Evolutionary conservation across 2,888 invertebrate species (phyloP), one percentile per base, ranked within the genome.

Genomic region (Linnaemya tessellans): DNA sequence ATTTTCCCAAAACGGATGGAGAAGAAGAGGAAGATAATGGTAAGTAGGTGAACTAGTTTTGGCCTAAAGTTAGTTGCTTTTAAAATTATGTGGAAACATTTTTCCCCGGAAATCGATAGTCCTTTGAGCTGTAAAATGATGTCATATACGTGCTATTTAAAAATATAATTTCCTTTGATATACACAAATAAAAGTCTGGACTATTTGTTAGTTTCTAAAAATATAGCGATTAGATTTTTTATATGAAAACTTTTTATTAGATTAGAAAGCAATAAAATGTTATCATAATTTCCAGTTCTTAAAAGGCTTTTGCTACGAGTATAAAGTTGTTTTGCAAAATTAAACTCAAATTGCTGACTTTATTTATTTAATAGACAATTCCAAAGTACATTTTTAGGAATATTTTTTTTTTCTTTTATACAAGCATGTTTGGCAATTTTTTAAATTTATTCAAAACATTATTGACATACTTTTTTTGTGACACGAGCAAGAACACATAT

Each of bases 1-100:
- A 96, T 91, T 94, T 97, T 87, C 97, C 95, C 25, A 93, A 94
- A 91, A 89, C 93, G 89, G 91, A 93, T 5, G 93, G 94, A 35
- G 95, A 95, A 87, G 93, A 93, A 58, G 93, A 94, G 64, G 89
- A 89, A 79, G 93, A 93, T 92, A 92, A 93, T 89, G 93, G 94
- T 94, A 87, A 92, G 92, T 91, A 60, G 13, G 7, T 51, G 22
- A 46, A 70, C 64, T 13, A 18, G 22, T 64, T 35, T 22, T n/a
- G 25, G 25, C 51, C n/a, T 3, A 13, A 65, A 10, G 5, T 18
- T 43, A 5, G 41, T 43, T 13, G 41, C 20, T 15, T 15, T 60
- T 9, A n/a, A n/a, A n/a, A 58, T 58, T 30, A 15, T 58, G n/a
- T 58, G 58, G 11, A 15, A 25, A 58, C 15, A 25, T 35, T 35